Percentiles rank a stretch among this genome's conserved stretches.
These are phyloP conservation scores for Palythoa grandiflora DNA, from an alignment of 92 coral and sea anemone species.

Conservation along the genomic window DNA sequence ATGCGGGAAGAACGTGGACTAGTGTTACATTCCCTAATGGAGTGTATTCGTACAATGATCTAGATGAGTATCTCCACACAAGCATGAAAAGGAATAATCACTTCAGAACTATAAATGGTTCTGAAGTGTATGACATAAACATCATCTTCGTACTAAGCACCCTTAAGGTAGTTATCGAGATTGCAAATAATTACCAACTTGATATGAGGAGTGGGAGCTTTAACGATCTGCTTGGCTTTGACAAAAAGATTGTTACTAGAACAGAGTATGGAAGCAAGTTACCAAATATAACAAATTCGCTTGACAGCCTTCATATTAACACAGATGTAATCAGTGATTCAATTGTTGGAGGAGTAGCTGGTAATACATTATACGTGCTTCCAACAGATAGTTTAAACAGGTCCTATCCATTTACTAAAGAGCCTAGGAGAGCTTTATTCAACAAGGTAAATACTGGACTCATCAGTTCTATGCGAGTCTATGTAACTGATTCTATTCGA, in stretches of 20 bases:
- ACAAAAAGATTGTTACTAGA: background rate
- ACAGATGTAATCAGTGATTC: background rate
- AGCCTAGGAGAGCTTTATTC: conserved; percentile 1
- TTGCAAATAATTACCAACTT: conserved; percentile 9
- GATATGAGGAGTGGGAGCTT: background rate
- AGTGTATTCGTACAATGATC: background rate
- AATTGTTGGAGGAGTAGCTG: background rate
- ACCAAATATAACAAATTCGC: conserved; percentile 18
- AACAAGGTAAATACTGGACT: background rate
- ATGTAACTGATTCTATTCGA: background rate
- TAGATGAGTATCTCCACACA: background rate
- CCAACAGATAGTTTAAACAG: background rate
- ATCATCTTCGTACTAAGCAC: conserved; percentile 17
- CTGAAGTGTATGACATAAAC: conserved; percentile 15
- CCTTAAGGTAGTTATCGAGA: background rate
- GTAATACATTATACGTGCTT: background rate
- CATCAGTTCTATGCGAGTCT: conserved; percentile 18
- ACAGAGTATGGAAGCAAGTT: conserved; percentile 25
- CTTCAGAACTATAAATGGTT: background rate
- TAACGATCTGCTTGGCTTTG: conserved; percentile 21
- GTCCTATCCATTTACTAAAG: conserved; percentile 10
- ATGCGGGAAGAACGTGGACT: background rate
- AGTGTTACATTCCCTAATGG: background rate
- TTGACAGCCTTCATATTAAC: conserved; percentile 15
- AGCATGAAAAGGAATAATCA: conserved; percentile 5